Conservation (phyloP, 1,140 invertebrate species). For the Drosophila sturtevanti region DNA sequence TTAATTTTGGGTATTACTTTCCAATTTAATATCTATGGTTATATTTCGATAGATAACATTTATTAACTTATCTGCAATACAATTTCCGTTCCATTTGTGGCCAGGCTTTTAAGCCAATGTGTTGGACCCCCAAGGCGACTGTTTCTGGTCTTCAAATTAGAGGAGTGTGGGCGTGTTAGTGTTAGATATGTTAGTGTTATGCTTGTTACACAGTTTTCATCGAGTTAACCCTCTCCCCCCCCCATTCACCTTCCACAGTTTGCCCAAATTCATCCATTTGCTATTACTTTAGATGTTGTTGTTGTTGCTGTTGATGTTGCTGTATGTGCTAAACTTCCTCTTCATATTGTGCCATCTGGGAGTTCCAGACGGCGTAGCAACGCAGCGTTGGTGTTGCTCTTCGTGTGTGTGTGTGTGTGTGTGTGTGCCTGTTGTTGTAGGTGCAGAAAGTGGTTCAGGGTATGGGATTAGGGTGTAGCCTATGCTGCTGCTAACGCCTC, state of each 20-base stretch:
- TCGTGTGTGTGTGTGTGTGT: slow-evolving; percentile 25
- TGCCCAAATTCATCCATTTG: not conserved
- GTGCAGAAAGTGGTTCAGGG: slow-evolving; percentile 75
- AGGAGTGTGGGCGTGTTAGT: slow-evolving; percentile 45
- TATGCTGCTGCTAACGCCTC: slow-evolving; percentile 12
- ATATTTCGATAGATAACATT: slow-evolving; percentile 30
- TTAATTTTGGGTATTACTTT: not conserved
- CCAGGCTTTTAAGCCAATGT: slow-evolving; percentile 57
- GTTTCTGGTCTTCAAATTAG: slow-evolving; percentile 13
- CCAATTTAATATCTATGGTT: not conserved
- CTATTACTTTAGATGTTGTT: not conserved
- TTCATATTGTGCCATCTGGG: slow-evolving; percentile 58
- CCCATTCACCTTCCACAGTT: too few species aligned
- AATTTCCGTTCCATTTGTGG: slow-evolving; percentile 71
- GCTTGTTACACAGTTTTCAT: slow-evolving; percentile 44
- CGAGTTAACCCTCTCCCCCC: slow-evolving; percentile 23
- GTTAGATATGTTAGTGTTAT: slow-evolving; percentile 41
- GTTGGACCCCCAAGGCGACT: slow-evolving; percentile 34
- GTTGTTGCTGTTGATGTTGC: not conserved
- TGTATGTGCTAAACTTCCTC: slow-evolving; percentile 30
- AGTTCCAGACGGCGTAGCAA: slow-evolving; percentile 51
- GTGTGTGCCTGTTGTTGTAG: slow-evolving; percentile 45
- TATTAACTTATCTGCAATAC: slow-evolving; percentile 47
- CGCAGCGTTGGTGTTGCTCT: slow-evolving; percentile 61
- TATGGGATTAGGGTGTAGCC: slow-evolving; percentile 74